Base-by-base conservation (phyloP, 2,888 invertebrate species). In the Rhogogaster chlorosoma region DNA sequence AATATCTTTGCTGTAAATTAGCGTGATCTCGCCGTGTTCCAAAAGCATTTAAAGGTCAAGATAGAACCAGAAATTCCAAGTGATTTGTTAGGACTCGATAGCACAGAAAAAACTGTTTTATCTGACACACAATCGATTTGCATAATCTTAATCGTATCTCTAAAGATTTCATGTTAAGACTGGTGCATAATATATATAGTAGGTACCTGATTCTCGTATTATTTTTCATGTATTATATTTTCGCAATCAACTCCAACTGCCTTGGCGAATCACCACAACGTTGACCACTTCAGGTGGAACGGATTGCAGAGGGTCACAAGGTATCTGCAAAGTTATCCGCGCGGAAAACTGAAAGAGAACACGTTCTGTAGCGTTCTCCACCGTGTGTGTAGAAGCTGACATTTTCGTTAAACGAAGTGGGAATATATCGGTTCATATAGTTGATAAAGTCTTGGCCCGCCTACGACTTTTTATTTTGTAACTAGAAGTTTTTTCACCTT, bases 1-100 rank as follows among this genome's bases (percentile, higher is more conserved):
- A 12, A 1, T 45, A 49, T 77, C 49, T 15, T 29, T 32, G 49
- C 2, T 15, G 18, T n/a, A 32, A 77, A 77, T 77, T 29, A 49
- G 3, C 15, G 15, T 26, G 7, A 49, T 12, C 15, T 49, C 29
- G 18, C n/a, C 53, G 32, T 6, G 32, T 12, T 2, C 15, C 9
- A 57, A n/a, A 57, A 57, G n/a, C 32, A 78, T 78, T 36, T 15
- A 78, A 57, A 78, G 32, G 26, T 32, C 78, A 53, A 78, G 78
- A 57, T 78, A 2, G 7, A 78, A n/a, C 12, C 29, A 15, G 12
- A 10, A 15, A 49, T 53, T 36, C 75, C 32, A 32, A 29, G 22
- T 53, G 36, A 49, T 45, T 78, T 29, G 18, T 53, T 29, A 26
- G 45, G 29, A 49, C 49, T 49, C 26, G 29, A 45, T 1, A 45